Conservation (phyloP, 1,140 invertebrate genomes). For the Panagrolaimus sp. region DNA sequence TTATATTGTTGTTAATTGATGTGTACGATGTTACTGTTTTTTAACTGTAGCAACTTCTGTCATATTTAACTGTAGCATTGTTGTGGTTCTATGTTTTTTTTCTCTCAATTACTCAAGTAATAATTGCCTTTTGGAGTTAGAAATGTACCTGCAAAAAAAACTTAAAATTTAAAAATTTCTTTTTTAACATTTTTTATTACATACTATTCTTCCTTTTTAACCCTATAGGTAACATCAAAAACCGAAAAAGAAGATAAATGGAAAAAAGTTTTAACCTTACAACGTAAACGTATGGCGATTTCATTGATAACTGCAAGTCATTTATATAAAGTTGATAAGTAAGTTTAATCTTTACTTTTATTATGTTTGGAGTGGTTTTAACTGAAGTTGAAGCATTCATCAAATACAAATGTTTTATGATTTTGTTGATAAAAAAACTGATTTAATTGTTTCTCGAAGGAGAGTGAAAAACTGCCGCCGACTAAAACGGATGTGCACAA, state of each 20-base stretch:
- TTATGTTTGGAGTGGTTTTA: conserved; percentile 8
- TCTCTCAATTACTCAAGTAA: too few species aligned
- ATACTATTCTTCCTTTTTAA: not conserved
- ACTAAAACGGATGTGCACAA: too few species aligned
- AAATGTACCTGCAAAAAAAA: not conserved
- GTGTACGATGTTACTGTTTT: too few species aligned
- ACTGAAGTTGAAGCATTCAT: not conserved
- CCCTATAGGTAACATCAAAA: conserved; percentile 62
- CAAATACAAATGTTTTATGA: too few species aligned
- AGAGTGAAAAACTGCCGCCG: too few species aligned
- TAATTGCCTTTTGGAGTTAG: too few species aligned
- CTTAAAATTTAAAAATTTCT: not conserved
- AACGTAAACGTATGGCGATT: conserved; percentile 95
- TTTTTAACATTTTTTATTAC: not conserved
- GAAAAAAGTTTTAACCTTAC: conserved; percentile 91
- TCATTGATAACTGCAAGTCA: conserved; percentile 79
- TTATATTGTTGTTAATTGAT: conserved; percentile 13
- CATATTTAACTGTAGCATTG: not conserved
- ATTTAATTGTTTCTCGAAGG: too few species aligned
- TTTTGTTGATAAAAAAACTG: too few species aligned
- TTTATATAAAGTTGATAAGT: conserved; percentile 56
- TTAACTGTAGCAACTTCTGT: too few species aligned
- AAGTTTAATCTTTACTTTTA: conserved; percentile 18
- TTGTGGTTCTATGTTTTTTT: conserved; percentile 7
- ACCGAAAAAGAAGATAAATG: conserved; percentile 86